phyloP scores from a whole-genome alignment of 2,113 vertebrate genomes.

The Pithys albifrons region DNA sequence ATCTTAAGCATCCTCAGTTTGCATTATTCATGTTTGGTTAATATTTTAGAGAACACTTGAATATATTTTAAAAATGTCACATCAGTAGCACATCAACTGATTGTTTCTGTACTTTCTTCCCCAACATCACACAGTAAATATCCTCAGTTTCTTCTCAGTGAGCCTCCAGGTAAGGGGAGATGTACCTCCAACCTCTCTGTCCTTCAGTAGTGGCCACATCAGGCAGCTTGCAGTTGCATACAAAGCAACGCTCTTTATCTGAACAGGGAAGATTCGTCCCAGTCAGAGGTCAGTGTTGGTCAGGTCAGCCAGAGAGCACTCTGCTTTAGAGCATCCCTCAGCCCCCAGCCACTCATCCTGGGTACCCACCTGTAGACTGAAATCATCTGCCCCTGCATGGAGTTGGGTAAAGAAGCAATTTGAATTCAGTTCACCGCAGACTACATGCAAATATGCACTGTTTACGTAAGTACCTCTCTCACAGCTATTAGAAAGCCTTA shows the following conservation, averaged over 20 bases:
- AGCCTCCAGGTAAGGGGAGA: background rate
- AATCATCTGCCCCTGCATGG: background rate
- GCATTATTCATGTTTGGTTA: conserved; percentile 45
- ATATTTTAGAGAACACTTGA: conserved; percentile 44
- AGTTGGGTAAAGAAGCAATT: background rate
- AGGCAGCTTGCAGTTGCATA: background rate
- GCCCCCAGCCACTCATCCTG: background rate
- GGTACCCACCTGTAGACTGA: background rate
- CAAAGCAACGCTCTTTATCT: background rate
- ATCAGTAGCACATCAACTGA: background rate
- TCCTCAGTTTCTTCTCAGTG: background rate
- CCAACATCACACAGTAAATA: background rate
- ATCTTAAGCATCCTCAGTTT: conserved; percentile 25
- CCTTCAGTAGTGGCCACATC: background rate
- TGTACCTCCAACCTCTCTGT: background rate
- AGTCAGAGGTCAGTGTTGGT: background rate
- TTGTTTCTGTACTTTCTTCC: background rate
- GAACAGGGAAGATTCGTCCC: background rate
- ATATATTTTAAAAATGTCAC: background rate
- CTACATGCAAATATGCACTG: background rate
- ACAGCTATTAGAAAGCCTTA: background rate
- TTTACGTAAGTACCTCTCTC: background rate
- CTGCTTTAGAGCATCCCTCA: background rate
- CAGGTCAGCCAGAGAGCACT: background rate
- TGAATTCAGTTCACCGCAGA: background rate